Evolutionary conservation across 1,140 invertebrate genomes (phyloP).

Genomic region (Sipha flava): DNA sequence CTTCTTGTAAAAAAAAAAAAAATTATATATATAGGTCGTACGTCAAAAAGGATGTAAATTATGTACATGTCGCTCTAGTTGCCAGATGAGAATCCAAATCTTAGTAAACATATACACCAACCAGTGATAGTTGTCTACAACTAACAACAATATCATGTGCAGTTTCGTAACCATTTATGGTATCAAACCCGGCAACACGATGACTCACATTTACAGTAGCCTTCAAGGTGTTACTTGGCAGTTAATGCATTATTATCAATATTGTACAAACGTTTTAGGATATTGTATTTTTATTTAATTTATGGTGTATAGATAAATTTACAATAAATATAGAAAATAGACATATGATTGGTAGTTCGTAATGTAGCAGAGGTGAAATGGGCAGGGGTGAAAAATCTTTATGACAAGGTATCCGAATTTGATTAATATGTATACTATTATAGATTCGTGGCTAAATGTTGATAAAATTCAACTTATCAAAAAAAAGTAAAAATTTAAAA

Average conservation of each 20-base stretch:
- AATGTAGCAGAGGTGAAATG: too few species aligned
- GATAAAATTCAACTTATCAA: too few species aligned
- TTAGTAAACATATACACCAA: background rate
- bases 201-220: slow-evolving; percentile 18
- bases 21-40: background rate
- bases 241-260: background rate
- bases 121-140: slow-evolving; percentile 26
- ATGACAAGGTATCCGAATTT: too few species aligned
- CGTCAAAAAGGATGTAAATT: background rate
- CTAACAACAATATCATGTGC: slow-evolving; percentile 7
- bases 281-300: too few species aligned
- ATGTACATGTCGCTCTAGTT: background rate
- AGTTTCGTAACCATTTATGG: slow-evolving; percentile 24
- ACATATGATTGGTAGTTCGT: too few species aligned
- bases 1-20: background rate
- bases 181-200: background rate
- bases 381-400: too few species aligned
- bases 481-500: too few species aligned
- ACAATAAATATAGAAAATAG: too few species aligned
- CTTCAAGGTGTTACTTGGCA: slow-evolving; percentile 12
- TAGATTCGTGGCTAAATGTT: too few species aligned
- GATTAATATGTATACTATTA: too few species aligned
- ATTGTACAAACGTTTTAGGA: background rate
- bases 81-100: slow-evolving; percentile 16
- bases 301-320: too few species aligned